Base-by-base conservation (phyloP, 2,113 vertebrate species). In the Phoenicopterus ruber region DNA sequence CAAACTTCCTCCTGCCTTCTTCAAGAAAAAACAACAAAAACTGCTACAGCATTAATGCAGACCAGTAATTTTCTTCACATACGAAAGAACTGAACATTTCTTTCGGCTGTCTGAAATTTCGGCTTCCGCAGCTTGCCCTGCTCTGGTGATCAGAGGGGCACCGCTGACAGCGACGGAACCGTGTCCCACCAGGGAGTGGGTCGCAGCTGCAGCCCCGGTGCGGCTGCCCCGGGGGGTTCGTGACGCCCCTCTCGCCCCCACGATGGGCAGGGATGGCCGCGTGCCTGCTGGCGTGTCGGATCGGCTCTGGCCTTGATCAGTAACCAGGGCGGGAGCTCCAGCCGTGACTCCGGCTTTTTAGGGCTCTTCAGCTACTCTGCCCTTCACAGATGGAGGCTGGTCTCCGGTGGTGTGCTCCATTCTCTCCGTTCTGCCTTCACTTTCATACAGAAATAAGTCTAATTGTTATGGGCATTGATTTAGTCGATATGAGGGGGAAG, bases 241-340 rank as follows among this genome's bases (percentile, higher is more conserved):
- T 52, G 38, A 16, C 28, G 36, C 36, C 40, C 44, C n/a, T 40
- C 47, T 32, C 40, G 16, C 38, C 38, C 28, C 52, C 26, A 22
- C 0, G 8, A 4, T 13, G 17, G 29, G 25, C 32, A n/a, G 55
- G n/a, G 36, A 14, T 19, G 21, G 29, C 9, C 3, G 3, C 1
- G 2, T 15, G 24, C 34, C 58, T 32, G 36, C 62, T 36, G 10
- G 28, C 2, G 0, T 16, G 7, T 57, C 32, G 29, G 9, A 15
- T 32, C 49, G 50, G 28, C 22, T 57, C 73, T n/a, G 36, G 49
- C 11, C n/a, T 24, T 38, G 22, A 6, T 29, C 42, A 61, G 42
- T 5, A 49, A 17, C 28, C 32, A 26, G 7, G 11, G n/a, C 8
- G 28, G 17, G 65, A 46, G 63, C 34, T 25, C 26, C 58, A 66